A percentile compares a stretch with the other conserved stretches of the same genome.
phyloP scores from a whole-genome alignment of 2,113 vertebrate genomes.

The Rattus norvegicus region DNA sequence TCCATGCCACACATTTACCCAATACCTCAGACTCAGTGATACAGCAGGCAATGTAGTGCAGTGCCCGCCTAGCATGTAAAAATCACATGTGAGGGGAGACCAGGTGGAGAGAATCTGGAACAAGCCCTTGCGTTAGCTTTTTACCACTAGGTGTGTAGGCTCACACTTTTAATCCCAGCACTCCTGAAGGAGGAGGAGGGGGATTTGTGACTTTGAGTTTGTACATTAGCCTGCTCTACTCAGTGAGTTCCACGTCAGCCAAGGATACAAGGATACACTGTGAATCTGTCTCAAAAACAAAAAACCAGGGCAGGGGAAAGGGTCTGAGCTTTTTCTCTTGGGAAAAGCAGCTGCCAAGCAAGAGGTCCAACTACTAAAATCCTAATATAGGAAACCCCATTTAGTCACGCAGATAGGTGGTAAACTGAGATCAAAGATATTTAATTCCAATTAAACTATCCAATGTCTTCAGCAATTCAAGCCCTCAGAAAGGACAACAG shows the following conservation, averaged over 20 bases:
- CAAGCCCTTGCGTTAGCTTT: not conserved
- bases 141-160: not conserved
- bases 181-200: not conserved
- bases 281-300: not conserved
- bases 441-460: not conserved
- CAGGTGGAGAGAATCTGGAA: not conserved
- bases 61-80: not conserved
- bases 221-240: not conserved
- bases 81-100: not conserved
- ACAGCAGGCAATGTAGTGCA: not conserved
- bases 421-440: slow-evolving; percentile 7
- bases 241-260: not conserved
- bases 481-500: not conserved
- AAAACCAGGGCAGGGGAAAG: not conserved
- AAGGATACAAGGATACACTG: not conserved
- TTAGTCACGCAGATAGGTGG: not conserved
- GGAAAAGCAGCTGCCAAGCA: not conserved
- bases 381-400: not conserved
- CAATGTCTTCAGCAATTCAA: not conserved
- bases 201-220: not conserved
- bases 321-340: not conserved
- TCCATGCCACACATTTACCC: not conserved
- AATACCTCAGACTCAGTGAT: not conserved
- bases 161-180: not conserved
- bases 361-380: slow-evolving; percentile 32